Base-by-base conservation (phyloP, 2,113 vertebrate species). In the Martes martes region DNA sequence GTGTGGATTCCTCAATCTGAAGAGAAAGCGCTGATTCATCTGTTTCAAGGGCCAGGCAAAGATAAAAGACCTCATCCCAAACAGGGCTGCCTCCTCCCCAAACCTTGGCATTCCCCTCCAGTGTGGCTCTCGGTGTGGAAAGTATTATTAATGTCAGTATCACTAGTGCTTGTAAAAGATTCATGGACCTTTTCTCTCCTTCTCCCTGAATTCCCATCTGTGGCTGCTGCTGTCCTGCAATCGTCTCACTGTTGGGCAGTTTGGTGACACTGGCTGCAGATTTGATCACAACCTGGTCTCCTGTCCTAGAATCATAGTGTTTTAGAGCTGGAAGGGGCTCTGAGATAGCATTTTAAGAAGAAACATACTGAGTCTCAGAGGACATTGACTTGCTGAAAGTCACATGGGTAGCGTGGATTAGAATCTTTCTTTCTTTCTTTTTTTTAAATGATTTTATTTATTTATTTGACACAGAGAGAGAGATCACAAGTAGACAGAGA, bases 21-120 rank as follows among this genome's bases (percentile, higher is more conserved):
- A 78, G 71, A 94, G 93, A 94, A 94, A 95, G 65, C 52, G 95
- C 95, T 96, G 97, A 96, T 87, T 97, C 95, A 94, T 94, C 81
- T 76, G 61, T 97, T 98, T 97, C 84, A 31, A 61, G 71, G 83
- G 67, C 94, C 82, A 82, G 88, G 95, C 94, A 93, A 80, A 98
- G 96, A 98, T 95, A 95, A 98, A 98, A 94, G 91, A 92, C 81
- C 45, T 4, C 14, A 36, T 59, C 95, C 85, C 57, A 55, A 88
- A 79, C 10, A 39, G 92, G 39, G 52, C 63, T 31, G 65, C 5
- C 2, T 47, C 79, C 74, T 89, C 88, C 52, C 78, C 65, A 61
- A 97, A 87, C 50, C 92, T 79, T 13, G 45, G 19, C n/a, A 10
- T 16, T 74, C 73, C 80, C n/a, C 23, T 57, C 3, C 24, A 14